phyloP scores from a whole-genome alignment of 2,113 vertebrate genomes.

The Cathartes aura region DNA sequence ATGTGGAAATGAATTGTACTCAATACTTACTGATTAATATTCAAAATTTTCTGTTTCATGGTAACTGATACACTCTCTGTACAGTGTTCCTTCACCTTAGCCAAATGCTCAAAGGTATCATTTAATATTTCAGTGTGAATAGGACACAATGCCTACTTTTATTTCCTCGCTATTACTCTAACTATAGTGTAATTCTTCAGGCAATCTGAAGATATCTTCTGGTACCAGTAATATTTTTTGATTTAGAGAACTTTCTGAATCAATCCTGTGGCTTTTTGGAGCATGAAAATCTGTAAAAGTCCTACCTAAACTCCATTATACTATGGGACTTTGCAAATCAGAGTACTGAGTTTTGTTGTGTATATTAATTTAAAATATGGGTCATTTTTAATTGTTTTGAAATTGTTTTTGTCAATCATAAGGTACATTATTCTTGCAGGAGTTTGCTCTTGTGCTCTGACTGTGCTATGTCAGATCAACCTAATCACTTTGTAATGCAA shows the following conservation, averaged over 20 bases:
- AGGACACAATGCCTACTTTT: background rate
- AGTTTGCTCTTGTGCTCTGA: background rate
- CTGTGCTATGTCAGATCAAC: background rate
- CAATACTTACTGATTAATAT: background rate
- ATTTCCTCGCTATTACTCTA: background rate
- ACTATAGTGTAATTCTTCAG: background rate
- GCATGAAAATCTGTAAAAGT: background rate
- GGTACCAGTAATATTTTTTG: background rate
- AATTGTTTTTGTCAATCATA: background rate
- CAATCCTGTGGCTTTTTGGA: background rate
- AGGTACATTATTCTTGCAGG: background rate
- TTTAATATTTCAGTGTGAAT: background rate
- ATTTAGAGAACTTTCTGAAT: background rate
- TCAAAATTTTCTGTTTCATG: background rate
- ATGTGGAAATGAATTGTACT: background rate
- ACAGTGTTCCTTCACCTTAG: background rate
- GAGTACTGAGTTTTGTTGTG: background rate
- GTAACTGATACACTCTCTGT: background rate
- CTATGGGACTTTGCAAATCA: background rate
- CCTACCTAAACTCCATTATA: background rate
- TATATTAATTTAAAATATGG: background rate
- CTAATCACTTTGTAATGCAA: background rate
- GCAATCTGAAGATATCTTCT: background rate
- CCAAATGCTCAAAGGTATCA: background rate
- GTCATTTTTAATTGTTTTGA: background rate